Conservation (phyloP, 2,888 invertebrate genomes). For the Isoperla grammatica region DNA sequence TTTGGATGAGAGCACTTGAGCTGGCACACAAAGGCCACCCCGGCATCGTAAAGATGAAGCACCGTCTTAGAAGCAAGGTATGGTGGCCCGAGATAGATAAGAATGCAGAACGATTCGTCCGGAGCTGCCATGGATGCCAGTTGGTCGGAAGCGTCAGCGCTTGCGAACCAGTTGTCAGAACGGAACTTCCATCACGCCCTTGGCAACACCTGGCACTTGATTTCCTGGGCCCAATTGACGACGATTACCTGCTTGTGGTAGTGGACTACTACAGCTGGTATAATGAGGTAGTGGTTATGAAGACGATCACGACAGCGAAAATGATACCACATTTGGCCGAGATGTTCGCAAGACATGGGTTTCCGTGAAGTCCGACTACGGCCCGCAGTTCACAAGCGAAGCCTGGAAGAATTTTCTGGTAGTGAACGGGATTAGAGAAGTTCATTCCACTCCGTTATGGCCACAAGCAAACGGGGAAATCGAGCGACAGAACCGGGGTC, state of each 20-base stretch:
- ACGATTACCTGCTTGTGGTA: neutral
- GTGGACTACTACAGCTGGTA: constrained; percentile 7
- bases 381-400: neutral
- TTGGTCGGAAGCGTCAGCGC: constrained; percentile 22
- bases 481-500: neutral
- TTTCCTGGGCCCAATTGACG: constrained; percentile 6
- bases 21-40: neutral
- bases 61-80: too few relatives aligned
- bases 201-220: constrained; percentile 3
- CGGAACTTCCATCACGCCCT: constrained; percentile 1
- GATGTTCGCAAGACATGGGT: neutral
- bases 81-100: too few relatives aligned
- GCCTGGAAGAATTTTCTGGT: too few relatives aligned
- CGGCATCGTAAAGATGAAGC: constrained; percentile 3
- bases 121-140: constrained; percentile 23
- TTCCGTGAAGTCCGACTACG: neutral
- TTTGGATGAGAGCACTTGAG: neutral
- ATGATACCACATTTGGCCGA: neutral
- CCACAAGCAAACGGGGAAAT: constrained; percentile 6
- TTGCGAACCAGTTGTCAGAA: constrained; percentile 28
- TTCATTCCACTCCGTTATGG: neutral
- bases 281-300: neutral
- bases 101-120: too few relatives aligned
- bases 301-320: neutral
- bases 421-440: too few relatives aligned